Base-by-base conservation (phyloP, 2,888 invertebrate genomes). In the Latrodectus hesperus region DNA sequence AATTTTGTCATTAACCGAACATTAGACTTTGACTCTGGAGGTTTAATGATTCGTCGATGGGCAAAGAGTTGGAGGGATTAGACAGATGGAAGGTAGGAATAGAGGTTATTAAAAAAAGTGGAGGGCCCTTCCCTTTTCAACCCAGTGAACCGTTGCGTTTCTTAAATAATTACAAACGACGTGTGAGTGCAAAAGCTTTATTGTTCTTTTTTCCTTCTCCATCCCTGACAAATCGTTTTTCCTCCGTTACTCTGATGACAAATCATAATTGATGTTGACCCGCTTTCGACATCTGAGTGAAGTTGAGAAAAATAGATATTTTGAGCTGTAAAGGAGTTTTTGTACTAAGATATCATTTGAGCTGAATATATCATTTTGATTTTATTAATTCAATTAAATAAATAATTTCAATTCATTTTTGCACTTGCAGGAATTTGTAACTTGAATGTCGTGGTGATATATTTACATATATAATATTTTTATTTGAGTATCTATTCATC, bases 1-100 rank as follows among this genome's bases (percentile, higher is more conserved):
- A 81, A 76, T 77, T 76, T 76, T 86, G 86, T 86, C 86, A 81
- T 86, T 86, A 81, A 71, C 72, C 60, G 80, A 73, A 67, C 84
- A 75, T 84, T 77, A 84, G 71, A 72, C 53, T 22, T 51, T 51
- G 53, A 68, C 65, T 49, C 60, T 75, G 26, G 49, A 22, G 75
- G 64, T 79, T 71, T 86, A 80, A 77, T 80, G 80, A 81, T 81
- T 76, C 73, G 11, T 26, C 52, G 12, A 17, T 9, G 22, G n/a
- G 73, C 52, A 16, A 52, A 76, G 38, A 14, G 12, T 53, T 81
- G 73, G 38, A 1, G 38, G 6, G 38, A 70, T 71, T 65, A 11
- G 60, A 55, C 38, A 67, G n/a, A 9, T 38, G 2, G 64, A 60
- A 71, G 51, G 73, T 12, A 51, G 53, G 53, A 38, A 11, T 10